These are phyloP conservation scores for Danio albolineatus DNA, from an alignment of 2,797 vertebrate species.

Conservation along the genomic window DNA sequence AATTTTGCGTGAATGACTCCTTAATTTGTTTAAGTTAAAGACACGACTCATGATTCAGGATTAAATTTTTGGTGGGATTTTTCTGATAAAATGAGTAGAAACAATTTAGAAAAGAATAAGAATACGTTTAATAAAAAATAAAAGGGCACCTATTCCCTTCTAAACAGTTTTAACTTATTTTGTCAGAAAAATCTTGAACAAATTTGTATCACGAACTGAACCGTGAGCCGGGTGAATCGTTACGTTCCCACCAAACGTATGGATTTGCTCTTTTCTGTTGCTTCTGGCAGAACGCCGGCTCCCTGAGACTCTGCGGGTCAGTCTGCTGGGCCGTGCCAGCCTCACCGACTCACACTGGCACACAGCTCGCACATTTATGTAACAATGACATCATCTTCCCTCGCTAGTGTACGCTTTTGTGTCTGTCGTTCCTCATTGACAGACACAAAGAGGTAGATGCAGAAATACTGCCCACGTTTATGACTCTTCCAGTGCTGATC, in stretches of 20 bases:
- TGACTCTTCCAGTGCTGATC: neutral
- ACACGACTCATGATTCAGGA: too few relatives aligned
- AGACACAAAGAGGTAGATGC: constrained; percentile 28
- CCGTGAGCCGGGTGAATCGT: too few relatives aligned
- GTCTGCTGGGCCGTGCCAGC: constrained; percentile 61
- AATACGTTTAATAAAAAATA: too few relatives aligned
- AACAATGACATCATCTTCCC: constrained; percentile 79
- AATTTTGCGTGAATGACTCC: too few relatives aligned
- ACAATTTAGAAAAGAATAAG: too few relatives aligned
- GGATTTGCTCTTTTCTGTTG: too few relatives aligned
- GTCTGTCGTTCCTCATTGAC: constrained; percentile 40
- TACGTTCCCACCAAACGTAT: too few relatives aligned
- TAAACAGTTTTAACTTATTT: neutral
- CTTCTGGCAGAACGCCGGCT: neutral
- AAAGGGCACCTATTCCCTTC: too few relatives aligned
- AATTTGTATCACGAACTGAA: neutral
- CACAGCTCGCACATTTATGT: constrained; percentile 73
- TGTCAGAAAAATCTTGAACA: neutral
- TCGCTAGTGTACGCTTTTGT: constrained; percentile 58
- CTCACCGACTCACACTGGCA: constrained; percentile 66
- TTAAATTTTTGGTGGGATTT: too few relatives aligned
- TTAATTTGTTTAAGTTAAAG: too few relatives aligned
- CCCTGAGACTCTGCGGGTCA: constrained; percentile 28
- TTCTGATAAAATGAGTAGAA: too few relatives aligned
- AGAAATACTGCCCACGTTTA: neutral